Conservation (phyloP, 2,888 invertebrate genomes). For the Stramonita haemastoma region DNA sequence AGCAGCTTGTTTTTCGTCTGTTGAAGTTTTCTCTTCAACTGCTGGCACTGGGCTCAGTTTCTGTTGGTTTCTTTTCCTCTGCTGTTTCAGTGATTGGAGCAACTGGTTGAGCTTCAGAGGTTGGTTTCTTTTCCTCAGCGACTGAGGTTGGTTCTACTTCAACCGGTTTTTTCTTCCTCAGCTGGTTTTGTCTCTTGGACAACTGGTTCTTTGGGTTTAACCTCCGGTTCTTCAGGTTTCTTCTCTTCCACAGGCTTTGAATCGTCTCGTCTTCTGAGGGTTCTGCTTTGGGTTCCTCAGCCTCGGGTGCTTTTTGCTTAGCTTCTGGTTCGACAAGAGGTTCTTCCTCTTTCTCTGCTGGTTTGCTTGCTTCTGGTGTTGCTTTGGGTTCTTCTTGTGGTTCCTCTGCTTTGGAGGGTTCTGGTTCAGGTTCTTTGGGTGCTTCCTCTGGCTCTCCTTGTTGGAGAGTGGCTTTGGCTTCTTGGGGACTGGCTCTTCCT, state of each 20-base stretch:
- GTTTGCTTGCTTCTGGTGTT: neutral
- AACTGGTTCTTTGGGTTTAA: slow-evolving; percentile 27
- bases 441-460: neutral
- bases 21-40: slow-evolving; percentile 23
- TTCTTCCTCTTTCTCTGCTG: neutral
- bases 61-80: slow-evolving; percentile 30
- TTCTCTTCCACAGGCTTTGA: slow-evolving; percentile 19
- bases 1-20: neutral
- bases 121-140: neutral
- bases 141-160: slow-evolving; percentile 26
- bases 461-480: slow-evolving; percentile 21
- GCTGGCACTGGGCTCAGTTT: slow-evolving; percentile 27
- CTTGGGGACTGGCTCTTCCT: slow-evolving; percentile 24
- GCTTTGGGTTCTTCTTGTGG: neutral
- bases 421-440: neutral
- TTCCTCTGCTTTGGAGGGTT: slow-evolving; percentile 11
- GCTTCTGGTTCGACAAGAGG: slow-evolving; percentile 38
- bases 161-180: neutral
- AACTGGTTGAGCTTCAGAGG: slow-evolving; percentile 30
- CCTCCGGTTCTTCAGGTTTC: slow-evolving; percentile 13
- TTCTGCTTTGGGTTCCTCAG: slow-evolving; percentile 33
- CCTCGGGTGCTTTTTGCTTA: slow-evolving; percentile 35
- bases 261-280: slow-evolving; percentile 31
- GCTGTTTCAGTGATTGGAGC: neutral
- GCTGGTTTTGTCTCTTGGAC: neutral